Percentiles rank a stretch among this genome's conserved stretches.
phyloP scores from a whole-genome alignment of 2,797 vertebrate species.

The Melopsittacus undulatus region DNA sequence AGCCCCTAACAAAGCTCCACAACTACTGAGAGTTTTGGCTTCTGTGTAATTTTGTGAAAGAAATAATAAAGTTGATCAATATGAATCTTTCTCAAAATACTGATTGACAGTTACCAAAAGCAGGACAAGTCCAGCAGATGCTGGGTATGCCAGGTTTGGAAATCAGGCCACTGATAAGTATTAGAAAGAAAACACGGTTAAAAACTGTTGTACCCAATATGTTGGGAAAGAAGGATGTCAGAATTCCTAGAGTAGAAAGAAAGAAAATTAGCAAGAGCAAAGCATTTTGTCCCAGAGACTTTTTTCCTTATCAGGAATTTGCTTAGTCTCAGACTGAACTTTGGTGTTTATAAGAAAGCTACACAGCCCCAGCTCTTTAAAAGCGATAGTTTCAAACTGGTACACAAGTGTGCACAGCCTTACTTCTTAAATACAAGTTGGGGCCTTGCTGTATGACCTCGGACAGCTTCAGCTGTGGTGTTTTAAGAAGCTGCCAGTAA shows the following conservation, averaged over 20 bases:
- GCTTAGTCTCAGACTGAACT: background rate
- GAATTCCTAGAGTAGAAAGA: background rate
- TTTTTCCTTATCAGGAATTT: background rate
- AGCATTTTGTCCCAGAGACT: background rate
- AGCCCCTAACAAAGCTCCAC: background rate
- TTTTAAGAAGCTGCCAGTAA: background rate
- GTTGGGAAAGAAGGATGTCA: background rate
- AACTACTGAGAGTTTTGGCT: background rate
- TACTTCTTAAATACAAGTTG: background rate
- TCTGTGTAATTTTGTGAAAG: background rate
- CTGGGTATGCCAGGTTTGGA: background rate
- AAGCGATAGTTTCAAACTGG: background rate
- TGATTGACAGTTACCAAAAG: background rate
- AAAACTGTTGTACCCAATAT: background rate
- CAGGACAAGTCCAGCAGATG: background rate
- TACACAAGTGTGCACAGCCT: background rate
- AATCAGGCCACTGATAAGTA: background rate
- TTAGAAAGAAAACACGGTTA: background rate
- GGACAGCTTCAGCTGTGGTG: background rate
- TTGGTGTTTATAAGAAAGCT: background rate
- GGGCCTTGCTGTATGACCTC: background rate
- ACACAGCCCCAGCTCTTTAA: background rate
- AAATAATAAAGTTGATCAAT: background rate
- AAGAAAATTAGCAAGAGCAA: background rate
- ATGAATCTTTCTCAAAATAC: background rate